Evolutionary conservation across 2,797 vertebrate species (phyloP), one percentile per base, ranked within the genome.

Genomic region (Scolopax bukidnonensis): DNA sequence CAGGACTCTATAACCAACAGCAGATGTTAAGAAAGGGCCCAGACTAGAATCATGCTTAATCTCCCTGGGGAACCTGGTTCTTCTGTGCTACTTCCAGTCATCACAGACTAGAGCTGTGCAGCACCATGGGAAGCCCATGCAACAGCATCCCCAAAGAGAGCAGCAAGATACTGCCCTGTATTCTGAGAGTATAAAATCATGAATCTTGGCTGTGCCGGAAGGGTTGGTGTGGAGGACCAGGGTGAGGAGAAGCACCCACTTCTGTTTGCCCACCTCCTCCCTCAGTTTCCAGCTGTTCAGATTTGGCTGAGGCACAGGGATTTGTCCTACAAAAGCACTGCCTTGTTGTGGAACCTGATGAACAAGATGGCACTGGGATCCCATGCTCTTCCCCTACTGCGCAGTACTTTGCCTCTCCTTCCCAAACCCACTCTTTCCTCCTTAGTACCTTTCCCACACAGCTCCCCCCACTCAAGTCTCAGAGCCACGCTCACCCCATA

Each of bases 331-430:
- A 65, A 47, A 90, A 79, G 63, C 36, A 24, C 38, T 38, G 40
- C 16, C 20, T 48, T 50, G 10, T 19, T 41, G 71, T 45, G 30
- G 81, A 86, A 90, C 56, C 43, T 16, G 43, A 73, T 11, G 61
- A 89, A 84, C 84, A 90, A 92, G 63, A 95, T 63, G 70, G 71
- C 64, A 82, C 47, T 84, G 63, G 47, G 47, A 87, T 79, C n/a
- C 51, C 70, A 28, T 12, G 50, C 51, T 87, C 59, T 89, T 91
- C 25, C 63, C 32, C 48, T 53, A 27, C 59, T 4, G 1, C 0
- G 0, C 43, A 67, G 47, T 19, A 33, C 51, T 57, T 76, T 32
- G 54, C 28, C 14, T 70, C 38, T 79, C 63, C 80, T 65, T 82
- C 70, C 67, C 43, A 57, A 32, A 0, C 3, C 16, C 11, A 27